Base-by-base conservation (phyloP, 2,888 invertebrate genomes). In the Drosophila mimetica region DNA sequence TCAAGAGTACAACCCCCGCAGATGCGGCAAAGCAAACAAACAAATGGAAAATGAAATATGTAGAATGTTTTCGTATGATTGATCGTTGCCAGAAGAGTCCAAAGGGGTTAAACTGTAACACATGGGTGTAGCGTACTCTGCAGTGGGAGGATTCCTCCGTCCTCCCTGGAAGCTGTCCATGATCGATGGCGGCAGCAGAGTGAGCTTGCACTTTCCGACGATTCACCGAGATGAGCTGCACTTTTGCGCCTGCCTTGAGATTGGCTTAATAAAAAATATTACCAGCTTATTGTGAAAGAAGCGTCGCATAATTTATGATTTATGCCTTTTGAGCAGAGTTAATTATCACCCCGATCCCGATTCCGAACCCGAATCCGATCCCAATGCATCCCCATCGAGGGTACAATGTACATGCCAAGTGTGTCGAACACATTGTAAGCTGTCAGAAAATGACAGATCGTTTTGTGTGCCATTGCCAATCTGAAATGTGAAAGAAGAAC, bases 361-460 rank as follows among this genome's bases (percentile, higher is more conserved):
- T 47, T 11, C 55, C 34, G 30, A 57, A 20, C 7, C 25, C 28
- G 30, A 57, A 20, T 9, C 25, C 28, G 22, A 58, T 41, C 42
- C 25, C 41, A 44, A 47, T 54, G 37, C 60, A 46, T 16, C n/a
- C n/a, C 46, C 34, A 25, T 8, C 11, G 14, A n/a, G n/a, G n/a
- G 4, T 5, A 34, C 9, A 28, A 9, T 8, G 36, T 50, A 28
- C 42, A 44, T 42, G 51, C 51, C 48, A 48, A 67, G 39, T 66
- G 50, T 64, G 55, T 46, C 65, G 55, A 64, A 57, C 60, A 65
- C 75, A 76, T 67, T 86, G 84, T 83, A 71, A 86, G 67, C 73
- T 86, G 86, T 85, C 84, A 84, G 58, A 77, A 51, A 54, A 71
- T 86, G 84, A 85, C 84, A 85, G 84, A 86, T 85, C 77, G 81